These are phyloP conservation scores for Apotomis betuletana DNA, from an alignment of 2,888 invertebrate species.

Conservation along the genomic window DNA sequence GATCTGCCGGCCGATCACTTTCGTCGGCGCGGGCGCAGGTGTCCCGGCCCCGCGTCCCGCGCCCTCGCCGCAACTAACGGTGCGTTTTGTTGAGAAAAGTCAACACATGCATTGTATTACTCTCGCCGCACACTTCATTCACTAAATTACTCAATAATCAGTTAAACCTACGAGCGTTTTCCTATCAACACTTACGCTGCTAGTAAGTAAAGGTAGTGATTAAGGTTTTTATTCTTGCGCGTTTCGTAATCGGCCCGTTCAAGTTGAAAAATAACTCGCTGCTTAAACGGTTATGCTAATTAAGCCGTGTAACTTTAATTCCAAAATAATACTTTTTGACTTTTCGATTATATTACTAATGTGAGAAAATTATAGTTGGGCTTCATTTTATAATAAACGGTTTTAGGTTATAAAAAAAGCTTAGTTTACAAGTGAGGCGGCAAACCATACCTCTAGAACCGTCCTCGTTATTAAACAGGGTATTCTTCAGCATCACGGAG, in stretches of 20 bases:
- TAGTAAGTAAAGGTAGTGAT: slow-evolving; percentile 22
- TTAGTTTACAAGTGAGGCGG: too few species aligned
- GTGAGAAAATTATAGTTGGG: not conserved
- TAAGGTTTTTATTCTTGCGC: slow-evolving; percentile 8
- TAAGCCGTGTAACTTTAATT: slow-evolving; percentile 12
- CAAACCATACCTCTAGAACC: too few species aligned
- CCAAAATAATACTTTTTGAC: slow-evolving; percentile 1
- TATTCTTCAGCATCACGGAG: too few species aligned
- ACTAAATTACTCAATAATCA: slow-evolving; percentile 37
- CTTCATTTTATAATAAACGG: not conserved
- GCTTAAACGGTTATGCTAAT: slow-evolving; percentile 40
- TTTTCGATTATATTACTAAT: not conserved
- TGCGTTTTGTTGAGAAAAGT: slow-evolving; percentile 64
- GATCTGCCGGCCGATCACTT: slow-evolving; percentile 57
- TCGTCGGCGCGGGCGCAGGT: slow-evolving; percentile 60
- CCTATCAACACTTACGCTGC: slow-evolving; percentile 16
- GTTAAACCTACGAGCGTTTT: slow-evolving; percentile 24
- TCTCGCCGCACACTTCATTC: slow-evolving; percentile 22
- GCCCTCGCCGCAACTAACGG: slow-evolving; percentile 54
- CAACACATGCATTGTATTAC: slow-evolving; percentile 48
- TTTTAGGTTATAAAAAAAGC: too few species aligned
- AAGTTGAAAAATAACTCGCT: slow-evolving; percentile 24
- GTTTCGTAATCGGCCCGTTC: slow-evolving; percentile 31
- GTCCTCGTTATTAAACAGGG: too few species aligned
- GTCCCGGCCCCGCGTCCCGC: slow-evolving; percentile 45